Percentiles rank a stretch among this genome's conserved stretches.
Conservation (phyloP, 2,113 vertebrate species). For the Microcebus tavaratra region DNA sequence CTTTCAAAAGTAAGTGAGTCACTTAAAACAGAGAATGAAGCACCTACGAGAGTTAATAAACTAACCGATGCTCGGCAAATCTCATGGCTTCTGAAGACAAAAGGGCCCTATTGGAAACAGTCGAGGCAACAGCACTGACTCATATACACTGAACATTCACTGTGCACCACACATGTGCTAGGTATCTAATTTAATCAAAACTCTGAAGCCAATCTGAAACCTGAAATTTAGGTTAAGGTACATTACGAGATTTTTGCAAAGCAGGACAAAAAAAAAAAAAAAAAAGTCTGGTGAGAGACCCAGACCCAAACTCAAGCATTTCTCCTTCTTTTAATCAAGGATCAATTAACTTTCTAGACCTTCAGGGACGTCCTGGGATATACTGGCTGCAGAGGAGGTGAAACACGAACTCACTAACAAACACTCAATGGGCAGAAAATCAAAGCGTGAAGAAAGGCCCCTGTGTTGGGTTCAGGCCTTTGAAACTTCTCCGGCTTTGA, state of each 20-base stretch:
- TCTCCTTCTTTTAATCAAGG: slow-evolving; percentile 75
- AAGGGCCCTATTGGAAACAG: neutral
- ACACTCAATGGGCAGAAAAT: slow-evolving; percentile 83
- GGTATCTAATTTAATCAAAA: slow-evolving; percentile 40
- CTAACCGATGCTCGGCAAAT: slow-evolving; percentile 1
- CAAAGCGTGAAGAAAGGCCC: slow-evolving; percentile 82
- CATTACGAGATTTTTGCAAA: slow-evolving; percentile 44
- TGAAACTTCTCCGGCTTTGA: slow-evolving; percentile 83
- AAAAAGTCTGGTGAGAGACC: neutral
- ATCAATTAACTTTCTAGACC: slow-evolving; percentile 80
- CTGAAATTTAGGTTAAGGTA: slow-evolving; percentile 39
- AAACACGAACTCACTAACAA: slow-evolving; percentile 75
- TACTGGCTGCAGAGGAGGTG: slow-evolving; percentile 74
- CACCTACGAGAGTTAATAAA: neutral
- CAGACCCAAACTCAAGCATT: slow-evolving; percentile 9
- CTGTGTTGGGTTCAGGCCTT: slow-evolving; percentile 82
- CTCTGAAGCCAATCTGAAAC: slow-evolving; percentile 31
- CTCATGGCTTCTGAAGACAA: neutral
- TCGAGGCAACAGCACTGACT: neutral
- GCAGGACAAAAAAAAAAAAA: neutral
- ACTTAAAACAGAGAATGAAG: slow-evolving; percentile 16
- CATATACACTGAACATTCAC: neutral
- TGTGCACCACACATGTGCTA: neutral
- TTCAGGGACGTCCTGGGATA: slow-evolving; percentile 73
- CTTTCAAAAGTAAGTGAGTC: slow-evolving; percentile 51